A percentile compares a stretch with the other conserved stretches of the same genome.
phyloP scores from a whole-genome alignment of 2,888 invertebrate genomes.

The Aleiodes testaceus region DNA sequence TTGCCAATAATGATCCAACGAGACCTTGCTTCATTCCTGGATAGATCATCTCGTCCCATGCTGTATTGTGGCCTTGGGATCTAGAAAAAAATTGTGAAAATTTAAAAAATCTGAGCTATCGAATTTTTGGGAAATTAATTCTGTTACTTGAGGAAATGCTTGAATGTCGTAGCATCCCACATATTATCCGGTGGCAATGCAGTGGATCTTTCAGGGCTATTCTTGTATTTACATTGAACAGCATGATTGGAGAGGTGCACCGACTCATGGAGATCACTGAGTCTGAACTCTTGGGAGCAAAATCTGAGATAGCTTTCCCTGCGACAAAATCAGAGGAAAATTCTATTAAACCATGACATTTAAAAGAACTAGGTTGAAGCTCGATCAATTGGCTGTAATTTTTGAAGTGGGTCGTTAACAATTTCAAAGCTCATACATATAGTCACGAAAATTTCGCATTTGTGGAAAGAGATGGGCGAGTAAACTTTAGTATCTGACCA shows the following conservation, averaged over 20 bases:
- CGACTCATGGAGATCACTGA: conserved; percentile 92
- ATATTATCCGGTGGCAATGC: conserved; percentile 92
- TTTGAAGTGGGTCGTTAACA: conserved; percentile 21
- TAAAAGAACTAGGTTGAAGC: conserved; percentile 54
- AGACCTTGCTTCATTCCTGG: conserved; percentile 89
- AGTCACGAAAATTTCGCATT: conserved; percentile 24
- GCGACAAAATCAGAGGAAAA: conserved; percentile 47
- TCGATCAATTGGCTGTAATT: conserved; percentile 29
- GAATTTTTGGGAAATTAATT: neutral
- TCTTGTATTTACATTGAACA: conserved; percentile 90
- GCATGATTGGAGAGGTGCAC: conserved; percentile 95
- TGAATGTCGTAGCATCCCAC: conserved; percentile 95
- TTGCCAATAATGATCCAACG: conserved; percentile 87
- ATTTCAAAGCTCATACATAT: neutral
- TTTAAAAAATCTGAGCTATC: conserved; percentile 1
- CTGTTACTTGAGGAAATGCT: conserved; percentile 72
- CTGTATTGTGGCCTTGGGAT: conserved; percentile 82
- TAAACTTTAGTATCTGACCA: conserved; percentile 17
- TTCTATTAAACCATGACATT: conserved; percentile 45
- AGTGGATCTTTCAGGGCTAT: conserved; percentile 81
- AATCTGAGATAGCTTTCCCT: conserved; percentile 94
- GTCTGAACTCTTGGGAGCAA: conserved; percentile 90
- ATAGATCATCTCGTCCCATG: conserved; percentile 89
- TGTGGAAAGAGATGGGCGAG: neutral
- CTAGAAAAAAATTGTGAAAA: too few relatives aligned